Evolutionary conservation across 2,113 vertebrate genomes (phyloP).

Genomic region (Vidua chalybeata): DNA sequence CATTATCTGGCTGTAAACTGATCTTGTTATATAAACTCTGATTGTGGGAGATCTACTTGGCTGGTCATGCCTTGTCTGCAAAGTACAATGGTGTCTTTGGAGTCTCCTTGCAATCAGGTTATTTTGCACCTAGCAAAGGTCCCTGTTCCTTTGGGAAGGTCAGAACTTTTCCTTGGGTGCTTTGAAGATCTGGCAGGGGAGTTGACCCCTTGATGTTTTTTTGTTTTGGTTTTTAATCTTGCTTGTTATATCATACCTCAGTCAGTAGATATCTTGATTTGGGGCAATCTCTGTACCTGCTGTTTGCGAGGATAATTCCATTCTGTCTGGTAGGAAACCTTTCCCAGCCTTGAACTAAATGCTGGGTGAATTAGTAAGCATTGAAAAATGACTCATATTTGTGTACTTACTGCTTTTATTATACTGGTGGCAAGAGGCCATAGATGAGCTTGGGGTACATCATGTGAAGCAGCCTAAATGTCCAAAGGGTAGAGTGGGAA

Average conservation of each 20-base stretch:
- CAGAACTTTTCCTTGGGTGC: not conserved
- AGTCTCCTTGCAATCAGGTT: not conserved
- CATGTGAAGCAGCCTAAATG: not conserved
- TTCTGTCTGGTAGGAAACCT: not conserved
- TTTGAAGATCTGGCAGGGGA: not conserved
- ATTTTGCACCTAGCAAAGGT: not conserved
- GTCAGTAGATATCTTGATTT: fast-evolving
- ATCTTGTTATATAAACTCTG: not conserved
- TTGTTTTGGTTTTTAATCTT: not conserved
- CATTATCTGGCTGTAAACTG: not conserved
- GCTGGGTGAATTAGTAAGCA: not conserved
- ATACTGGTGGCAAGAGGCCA: not conserved
- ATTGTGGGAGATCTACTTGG: not conserved
- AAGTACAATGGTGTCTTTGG: not conserved
- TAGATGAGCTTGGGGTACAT: not conserved
- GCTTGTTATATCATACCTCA: not conserved
- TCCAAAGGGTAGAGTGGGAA: not conserved
- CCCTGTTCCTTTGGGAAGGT: not conserved
- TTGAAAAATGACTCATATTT: not conserved
- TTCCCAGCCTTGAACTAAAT: not conserved
- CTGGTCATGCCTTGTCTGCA: fast-evolving
- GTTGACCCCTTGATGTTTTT: not conserved
- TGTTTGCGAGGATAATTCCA: not conserved
- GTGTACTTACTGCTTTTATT: not conserved
- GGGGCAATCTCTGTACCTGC: not conserved